Base-by-base conservation (phyloP, 2,113 vertebrate species). In the Oenanthe melanoleuca region DNA sequence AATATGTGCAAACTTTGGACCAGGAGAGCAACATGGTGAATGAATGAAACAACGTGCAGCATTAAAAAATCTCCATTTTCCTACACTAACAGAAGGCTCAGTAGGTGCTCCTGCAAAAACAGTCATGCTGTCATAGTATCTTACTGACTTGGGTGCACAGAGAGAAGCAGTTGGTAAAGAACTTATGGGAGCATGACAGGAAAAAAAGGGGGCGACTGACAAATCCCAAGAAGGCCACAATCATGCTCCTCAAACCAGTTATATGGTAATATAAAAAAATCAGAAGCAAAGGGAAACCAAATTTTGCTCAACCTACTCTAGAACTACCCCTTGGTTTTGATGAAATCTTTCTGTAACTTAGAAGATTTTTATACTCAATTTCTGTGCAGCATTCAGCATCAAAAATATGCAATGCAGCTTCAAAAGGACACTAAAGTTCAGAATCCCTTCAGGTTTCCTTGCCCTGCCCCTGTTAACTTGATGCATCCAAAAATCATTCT, bases 1-100 rank as follows among this genome's bases (percentile, higher is more conserved):
- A 83, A 17, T 24, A 78, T 2, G 20, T 44, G 22, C 42, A 23
- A 31, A 56, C 38, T 93, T 74, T 71, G 34, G 21, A 93, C 53
- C 1, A 0, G 24, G 66, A 88, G 47, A 80, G 29, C 29, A 83
- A 80, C 38, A 66, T 11, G 0, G 0, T 3, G 3, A 86, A 86
- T 83, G 55, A 96, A 90, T 63, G 80, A 90, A 93, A 92, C 23
- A 26, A 93, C 24, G 44, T 55, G 59, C 2, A 83, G 33, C 16
- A 77, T 59, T 24, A 24, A 38, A 73, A 34, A 33, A 26, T 9
- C 34, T 52, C 33, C 2, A 37, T 65, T 80, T 96, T 75, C 20
- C 50, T 77, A 16, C 40, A 49, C 23, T 40, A 57, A 89, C 52
- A 55, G 77, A 89, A n/a, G 38, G n/a, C 12, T 82, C 59, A 88